phyloP scores from a whole-genome alignment of 1,140 invertebrate genomes.

The Archivesica marissinica region DNA sequence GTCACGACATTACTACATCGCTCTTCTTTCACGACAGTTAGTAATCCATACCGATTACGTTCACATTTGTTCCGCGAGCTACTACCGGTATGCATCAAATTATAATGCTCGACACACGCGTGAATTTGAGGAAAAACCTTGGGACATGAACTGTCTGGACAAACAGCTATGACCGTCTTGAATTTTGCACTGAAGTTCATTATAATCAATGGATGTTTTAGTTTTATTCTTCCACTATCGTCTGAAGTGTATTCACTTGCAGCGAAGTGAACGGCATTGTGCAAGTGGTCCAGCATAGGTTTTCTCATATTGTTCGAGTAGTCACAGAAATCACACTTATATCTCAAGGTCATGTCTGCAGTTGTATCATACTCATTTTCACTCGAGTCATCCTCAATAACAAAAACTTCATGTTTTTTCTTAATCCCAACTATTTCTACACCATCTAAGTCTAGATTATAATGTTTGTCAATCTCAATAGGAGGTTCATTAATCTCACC shows the following conservation, averaged over 20 bases:
- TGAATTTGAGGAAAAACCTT: conserved; percentile 1
- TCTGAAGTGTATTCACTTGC: background rate
- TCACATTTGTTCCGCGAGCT: background rate
- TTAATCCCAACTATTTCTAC: background rate
- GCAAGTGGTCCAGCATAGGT: background rate
- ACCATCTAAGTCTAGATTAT: background rate
- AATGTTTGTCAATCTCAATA: background rate
- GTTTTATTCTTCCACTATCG: background rate
- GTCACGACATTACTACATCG: background rate
- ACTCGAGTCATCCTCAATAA: background rate
- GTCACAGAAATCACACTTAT: conserved; percentile 4
- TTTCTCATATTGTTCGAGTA: background rate
- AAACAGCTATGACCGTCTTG: background rate
- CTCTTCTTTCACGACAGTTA: background rate
- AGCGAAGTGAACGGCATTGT: conserved; percentile 7
- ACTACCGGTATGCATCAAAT: background rate
- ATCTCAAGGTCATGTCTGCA: background rate
- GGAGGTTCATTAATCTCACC: too few species aligned
- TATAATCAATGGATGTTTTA: background rate
- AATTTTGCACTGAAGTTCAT: background rate
- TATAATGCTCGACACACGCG: background rate
- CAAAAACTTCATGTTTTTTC: background rate
- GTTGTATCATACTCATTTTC: background rate
- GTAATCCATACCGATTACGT: background rate
- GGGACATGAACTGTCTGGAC: background rate